phyloP scores from a whole-genome alignment of 2,797 vertebrate species.

The Melanotaenia parkinsoni region DNA sequence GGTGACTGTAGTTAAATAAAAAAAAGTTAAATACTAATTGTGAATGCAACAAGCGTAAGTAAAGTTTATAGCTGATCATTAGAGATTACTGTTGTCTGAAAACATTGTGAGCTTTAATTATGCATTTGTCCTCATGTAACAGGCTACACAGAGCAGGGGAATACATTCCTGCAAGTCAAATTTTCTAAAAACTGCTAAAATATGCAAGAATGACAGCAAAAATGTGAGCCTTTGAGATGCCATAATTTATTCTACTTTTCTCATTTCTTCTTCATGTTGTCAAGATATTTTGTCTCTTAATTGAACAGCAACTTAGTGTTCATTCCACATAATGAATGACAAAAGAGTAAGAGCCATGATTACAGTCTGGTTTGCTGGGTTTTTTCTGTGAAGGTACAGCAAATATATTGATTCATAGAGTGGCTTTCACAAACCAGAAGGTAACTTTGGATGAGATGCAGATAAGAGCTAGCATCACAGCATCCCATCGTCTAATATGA shows the following conservation, averaged over 20 bases:
- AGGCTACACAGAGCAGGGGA: constrained; percentile 60
- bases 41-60: constrained; percentile 65
- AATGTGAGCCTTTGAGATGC: constrained; percentile 55
- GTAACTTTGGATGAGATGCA: not conserved
- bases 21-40: constrained; percentile 55
- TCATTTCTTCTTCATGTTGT: constrained; percentile 53
- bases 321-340: constrained; percentile 7
- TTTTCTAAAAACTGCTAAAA: constrained; percentile 61
- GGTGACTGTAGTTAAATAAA: constrained; percentile 35
- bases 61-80: constrained; percentile 64
- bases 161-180: constrained; percentile 74
- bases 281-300: constrained; percentile 64
- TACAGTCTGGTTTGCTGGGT: not conserved
- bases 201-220: constrained; percentile 58
- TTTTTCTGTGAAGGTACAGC: not conserved
- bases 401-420: not conserved
- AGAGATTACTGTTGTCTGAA: constrained; percentile 45
- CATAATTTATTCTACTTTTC: constrained; percentile 56
- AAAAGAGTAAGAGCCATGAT: not conserved
- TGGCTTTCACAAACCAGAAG: not conserved
- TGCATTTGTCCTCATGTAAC: constrained; percentile 67
- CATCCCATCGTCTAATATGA: not conserved
- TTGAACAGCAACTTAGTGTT: constrained; percentile 37
- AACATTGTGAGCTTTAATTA: constrained; percentile 63
- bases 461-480: not conserved